Evolutionary conservation across 2,113 vertebrate species (phyloP).

Genomic region (Lamprologus tigripictilis): DNA sequence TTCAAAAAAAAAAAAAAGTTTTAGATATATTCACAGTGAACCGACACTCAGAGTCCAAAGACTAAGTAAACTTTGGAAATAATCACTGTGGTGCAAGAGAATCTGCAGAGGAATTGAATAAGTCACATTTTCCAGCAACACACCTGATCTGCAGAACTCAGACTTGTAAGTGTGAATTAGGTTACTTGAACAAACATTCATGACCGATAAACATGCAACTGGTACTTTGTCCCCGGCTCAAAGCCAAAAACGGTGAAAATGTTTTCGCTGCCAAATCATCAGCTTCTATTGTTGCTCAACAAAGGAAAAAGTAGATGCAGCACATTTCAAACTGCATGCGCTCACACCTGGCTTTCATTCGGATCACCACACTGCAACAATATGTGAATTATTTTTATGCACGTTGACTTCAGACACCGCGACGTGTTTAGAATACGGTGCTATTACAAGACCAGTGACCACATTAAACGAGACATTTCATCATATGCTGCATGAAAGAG

Average conservation of each 20-base stretch:
- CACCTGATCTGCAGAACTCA: background rate
- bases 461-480: background rate
- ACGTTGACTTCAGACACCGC: background rate
- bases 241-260: background rate
- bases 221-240: background rate
- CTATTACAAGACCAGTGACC: background rate
- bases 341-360: background rate
- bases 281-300: background rate
- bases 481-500: background rate
- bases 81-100: background rate
- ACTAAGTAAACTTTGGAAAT: background rate
- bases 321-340: conserved; percentile 13
- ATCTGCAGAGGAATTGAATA: background rate
- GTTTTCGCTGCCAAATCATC: background rate
- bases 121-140: no score
- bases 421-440: background rate
- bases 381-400: background rate
- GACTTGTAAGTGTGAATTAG: background rate
- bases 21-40: background rate
- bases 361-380: background rate
- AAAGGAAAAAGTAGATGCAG: conserved; percentile 2
- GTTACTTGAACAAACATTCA: background rate
- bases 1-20: background rate
- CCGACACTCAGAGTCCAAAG: conserved; percentile 2
- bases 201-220: background rate